Evolutionary conservation across 2,888 invertebrate genomes (phyloP), one percentile per base, ranked within the genome.

Genomic region (Caenorhabditis sp.): DNA sequence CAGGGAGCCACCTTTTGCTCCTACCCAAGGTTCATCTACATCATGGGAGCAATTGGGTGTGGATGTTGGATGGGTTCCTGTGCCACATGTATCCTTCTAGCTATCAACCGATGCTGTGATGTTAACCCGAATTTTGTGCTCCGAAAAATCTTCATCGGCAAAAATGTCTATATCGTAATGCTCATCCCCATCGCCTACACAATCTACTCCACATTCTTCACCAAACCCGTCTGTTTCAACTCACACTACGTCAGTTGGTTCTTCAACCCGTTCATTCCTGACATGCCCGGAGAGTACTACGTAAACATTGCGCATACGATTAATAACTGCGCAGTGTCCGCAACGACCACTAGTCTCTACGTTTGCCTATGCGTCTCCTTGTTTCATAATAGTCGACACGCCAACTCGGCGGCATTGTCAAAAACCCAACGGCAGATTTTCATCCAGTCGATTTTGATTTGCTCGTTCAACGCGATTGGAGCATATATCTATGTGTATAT

Each of bases 401-500:
- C 68, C 10, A 65, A 65, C 17, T 73, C 72, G 2, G 65, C 62
- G 14, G 61, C 72, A 0, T n/a, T 73, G 4, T 68, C 72, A 10
- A 73, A 68, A 52, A 73, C 72, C 7, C 72, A 73, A 57, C 64
- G 54, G 36, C 72, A 73, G 73, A 72, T 77, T 23, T 75, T 79
- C 43, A 52, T 70, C 52, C 79, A 79, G 58, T 73, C 77, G 1
- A 64, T 70, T 1, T 53, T 70, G 1, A 77, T 79, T 62, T 79
- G 79, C 36, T 64, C 74, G 20, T 70, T 68, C 50, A 77, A 75
- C 52, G 67, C 74, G 3, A 57, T 73, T 10, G 79, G 77, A 25
- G 77, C 79, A 14, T 63, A 70, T 59, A 72, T 79, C 57, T 79
- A 79, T 63, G 77, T 77, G 59, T 77, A 77, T 67, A 79, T 79